Evolutionary conservation across 2,797 vertebrate species (phyloP).

Genomic region (Eulemur coronatus): DNA sequence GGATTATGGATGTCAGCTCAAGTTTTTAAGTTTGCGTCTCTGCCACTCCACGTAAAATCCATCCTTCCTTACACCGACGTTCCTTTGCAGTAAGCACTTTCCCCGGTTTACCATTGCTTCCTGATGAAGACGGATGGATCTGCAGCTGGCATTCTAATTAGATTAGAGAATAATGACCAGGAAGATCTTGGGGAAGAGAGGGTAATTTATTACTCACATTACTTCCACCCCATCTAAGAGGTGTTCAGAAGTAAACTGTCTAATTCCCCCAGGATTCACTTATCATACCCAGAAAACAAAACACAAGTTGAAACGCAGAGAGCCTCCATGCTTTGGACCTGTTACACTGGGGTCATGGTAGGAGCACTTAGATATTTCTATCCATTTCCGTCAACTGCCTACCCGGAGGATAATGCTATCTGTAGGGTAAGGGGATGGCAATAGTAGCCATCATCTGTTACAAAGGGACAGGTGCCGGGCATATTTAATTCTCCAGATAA

Average conservation of each 20-base stretch:
- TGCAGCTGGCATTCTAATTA: slow-evolving; percentile 61
- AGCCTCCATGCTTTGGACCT: not conserved
- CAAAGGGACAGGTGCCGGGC: not conserved
- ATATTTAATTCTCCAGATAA: not conserved
- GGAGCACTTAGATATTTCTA: not conserved
- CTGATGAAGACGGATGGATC: slow-evolving; percentile 50
- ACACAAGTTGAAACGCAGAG: not conserved
- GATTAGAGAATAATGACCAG: slow-evolving; percentile 70
- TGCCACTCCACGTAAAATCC: not conserved
- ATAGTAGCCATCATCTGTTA: not conserved
- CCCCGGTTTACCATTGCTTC: slow-evolving; percentile 14
- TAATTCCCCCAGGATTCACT: slow-evolving; percentile 38
- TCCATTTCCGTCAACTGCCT: not conserved
- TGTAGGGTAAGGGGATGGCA: not conserved
- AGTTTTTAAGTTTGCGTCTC: not conserved
- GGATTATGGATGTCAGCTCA: not conserved
- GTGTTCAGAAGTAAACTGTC: slow-evolving; percentile 55
- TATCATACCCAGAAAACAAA: slow-evolving; percentile 12
- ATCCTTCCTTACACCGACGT: not conserved
- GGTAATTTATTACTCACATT: slow-evolving; percentile 67
- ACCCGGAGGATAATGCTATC: not conserved
- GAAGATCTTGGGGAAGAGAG: slow-evolving; percentile 56
- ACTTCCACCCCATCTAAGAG: slow-evolving; percentile 43
- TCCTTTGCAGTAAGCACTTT: slow-evolving; percentile 44
- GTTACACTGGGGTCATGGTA: not conserved